Conservation (phyloP, 2,113 vertebrate species). For the Cebidichthys violaceus region DNA sequence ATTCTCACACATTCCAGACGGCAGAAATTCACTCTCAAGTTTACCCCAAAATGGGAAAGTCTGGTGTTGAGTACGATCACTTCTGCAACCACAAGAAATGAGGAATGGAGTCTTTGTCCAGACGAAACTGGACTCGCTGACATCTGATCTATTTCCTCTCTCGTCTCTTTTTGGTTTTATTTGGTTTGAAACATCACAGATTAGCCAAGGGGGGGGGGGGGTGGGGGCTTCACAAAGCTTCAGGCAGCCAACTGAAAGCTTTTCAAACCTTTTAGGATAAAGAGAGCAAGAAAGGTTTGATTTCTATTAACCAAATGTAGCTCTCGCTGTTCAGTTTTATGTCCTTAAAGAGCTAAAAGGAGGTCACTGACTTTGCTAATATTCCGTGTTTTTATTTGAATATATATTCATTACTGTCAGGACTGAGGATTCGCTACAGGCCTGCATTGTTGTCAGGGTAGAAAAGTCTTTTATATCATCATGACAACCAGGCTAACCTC, state of each 20-base stretch:
- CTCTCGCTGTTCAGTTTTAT: no score
- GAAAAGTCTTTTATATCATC: neutral
- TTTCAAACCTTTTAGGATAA: neutral
- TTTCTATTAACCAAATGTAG: neutral
- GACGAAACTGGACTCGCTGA: neutral
- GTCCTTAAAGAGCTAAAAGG: neutral
- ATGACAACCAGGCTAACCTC: neutral
- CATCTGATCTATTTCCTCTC: conserved; percentile 21
- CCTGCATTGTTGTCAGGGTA: neutral
- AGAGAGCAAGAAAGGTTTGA: neutral
- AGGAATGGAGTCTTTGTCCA: conserved; percentile 43
- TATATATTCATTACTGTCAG: neutral
- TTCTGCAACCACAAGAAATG: conserved; percentile 32
- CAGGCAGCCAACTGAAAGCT: neutral
- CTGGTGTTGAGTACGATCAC: neutral
- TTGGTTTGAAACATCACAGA: neutral
- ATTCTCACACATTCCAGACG: neutral
- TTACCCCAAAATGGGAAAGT: conserved; percentile 8
- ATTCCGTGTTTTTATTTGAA: neutral
- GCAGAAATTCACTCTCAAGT: neutral
- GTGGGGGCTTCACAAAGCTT: neutral
- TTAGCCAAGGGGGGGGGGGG: neutral
- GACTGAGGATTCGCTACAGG: neutral
- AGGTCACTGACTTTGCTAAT: neutral
- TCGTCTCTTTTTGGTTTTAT: neutral